Conservation (phyloP, 1,140 invertebrate species). For the Cylas formicarius region DNA sequence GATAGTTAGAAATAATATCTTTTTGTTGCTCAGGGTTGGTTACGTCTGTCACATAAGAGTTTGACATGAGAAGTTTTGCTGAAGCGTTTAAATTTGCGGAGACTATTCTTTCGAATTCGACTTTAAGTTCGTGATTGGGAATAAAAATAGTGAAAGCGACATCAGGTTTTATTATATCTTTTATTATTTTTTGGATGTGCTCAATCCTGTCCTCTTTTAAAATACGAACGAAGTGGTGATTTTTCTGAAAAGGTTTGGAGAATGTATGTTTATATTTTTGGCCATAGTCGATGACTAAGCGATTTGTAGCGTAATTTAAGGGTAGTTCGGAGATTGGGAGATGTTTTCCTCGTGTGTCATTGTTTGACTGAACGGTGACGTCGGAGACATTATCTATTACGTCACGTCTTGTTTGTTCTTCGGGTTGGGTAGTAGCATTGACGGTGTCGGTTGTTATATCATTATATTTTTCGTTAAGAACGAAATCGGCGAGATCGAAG, state of each 20-base stretch:
- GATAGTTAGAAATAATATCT: slow-evolving; percentile 11
- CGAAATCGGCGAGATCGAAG: slow-evolving; percentile 1
- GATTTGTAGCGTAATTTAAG: slow-evolving; percentile 6
- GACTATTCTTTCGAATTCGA: slow-evolving; percentile 10
- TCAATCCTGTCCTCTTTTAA: neutral
- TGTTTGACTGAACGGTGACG: slow-evolving; percentile 5
- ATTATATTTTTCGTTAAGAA: no score
- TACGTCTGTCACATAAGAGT: neutral
- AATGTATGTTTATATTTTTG: slow-evolving; percentile 8
- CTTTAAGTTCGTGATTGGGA: slow-evolving; percentile 4
- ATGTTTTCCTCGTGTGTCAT: slow-evolving; percentile 4
- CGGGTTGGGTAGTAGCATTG: no score
- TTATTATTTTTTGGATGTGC: slow-evolving; percentile 2
- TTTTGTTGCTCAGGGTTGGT: slow-evolving; percentile 9
- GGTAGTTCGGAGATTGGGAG: slow-evolving; percentile 9
- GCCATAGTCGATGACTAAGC: slow-evolving; percentile 9
- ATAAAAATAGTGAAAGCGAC: slow-evolving; percentile 10
- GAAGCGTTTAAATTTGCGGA: neutral
- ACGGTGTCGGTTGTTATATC: no score
- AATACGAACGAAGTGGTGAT: slow-evolving; percentile 27
- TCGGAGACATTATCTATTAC: slow-evolving; percentile 3
- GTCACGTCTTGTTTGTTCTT: no score
- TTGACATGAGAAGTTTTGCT: slow-evolving; percentile 1
- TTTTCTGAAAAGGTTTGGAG: slow-evolving; percentile 29
- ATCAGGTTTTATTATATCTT: slow-evolving; percentile 9